phyloP scores from a whole-genome alignment of 2,113 vertebrate genomes.

The Solea senegalensis region DNA sequence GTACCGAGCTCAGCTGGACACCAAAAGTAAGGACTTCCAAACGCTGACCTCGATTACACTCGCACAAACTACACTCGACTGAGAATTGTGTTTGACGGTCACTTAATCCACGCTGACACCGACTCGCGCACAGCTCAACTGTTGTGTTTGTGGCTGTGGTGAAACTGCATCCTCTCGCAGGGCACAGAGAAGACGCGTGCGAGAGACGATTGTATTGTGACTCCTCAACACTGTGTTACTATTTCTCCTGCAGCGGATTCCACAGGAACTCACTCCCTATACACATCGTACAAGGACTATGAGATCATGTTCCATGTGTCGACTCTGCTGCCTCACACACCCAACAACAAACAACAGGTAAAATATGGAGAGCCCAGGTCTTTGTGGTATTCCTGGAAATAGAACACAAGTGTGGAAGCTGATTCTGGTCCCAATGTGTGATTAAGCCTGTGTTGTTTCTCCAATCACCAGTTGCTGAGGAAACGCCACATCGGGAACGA shows the following conservation, averaged over 20 bases:
- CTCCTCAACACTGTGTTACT: constrained; percentile 26
- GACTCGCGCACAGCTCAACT: constrained; percentile 21
- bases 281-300: constrained; percentile 95
- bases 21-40: constrained; percentile 87
- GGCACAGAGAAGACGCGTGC: constrained; percentile 11
- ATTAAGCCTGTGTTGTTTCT: constrained; percentile 22
- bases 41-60: not conserved
- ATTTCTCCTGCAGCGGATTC: constrained; percentile 88
- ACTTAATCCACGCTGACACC: constrained; percentile 26
- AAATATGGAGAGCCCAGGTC: not conserved
- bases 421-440: not conserved
- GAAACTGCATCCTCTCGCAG: constrained; percentile 42
- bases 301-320: constrained; percentile 98
- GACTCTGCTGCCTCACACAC: constrained; percentile 94
- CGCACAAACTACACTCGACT: not conserved
- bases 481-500: constrained; percentile 97
- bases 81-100: constrained; percentile 15
- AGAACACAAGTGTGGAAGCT: constrained; percentile 10
- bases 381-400: constrained; percentile 12
- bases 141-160: constrained; percentile 47
- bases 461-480: constrained; percentile 84
- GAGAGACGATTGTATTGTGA: constrained; percentile 32
- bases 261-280: constrained; percentile 93
- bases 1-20: constrained; percentile 95
- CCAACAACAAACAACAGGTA: constrained; percentile 98